Percentiles rank a stretch among this genome's conserved stretches.
Evolutionary conservation across 2,888 invertebrate genomes (phyloP).

Genomic region (Portevinia maculata): DNA sequence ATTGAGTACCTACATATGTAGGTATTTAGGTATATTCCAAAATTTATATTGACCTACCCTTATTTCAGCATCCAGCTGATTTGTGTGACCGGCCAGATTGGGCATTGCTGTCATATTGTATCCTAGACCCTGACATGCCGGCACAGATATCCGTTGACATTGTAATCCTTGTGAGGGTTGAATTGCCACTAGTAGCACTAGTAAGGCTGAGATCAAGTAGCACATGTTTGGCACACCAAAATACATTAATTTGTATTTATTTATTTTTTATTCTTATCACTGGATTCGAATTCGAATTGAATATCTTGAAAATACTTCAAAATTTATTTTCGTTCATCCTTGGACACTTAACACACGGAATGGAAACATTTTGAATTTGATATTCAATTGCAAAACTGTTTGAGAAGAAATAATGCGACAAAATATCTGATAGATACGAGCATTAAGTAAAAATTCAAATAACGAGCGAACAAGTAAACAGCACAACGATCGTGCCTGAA

Average conservation of each 20-base stretch:
- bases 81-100: constrained; percentile 91
- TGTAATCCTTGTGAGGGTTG: constrained; percentile 83
- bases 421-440: constrained; percentile 2
- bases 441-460: not conserved
- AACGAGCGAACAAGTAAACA: constrained; percentile 40
- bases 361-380: constrained; percentile 28
- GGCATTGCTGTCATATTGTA: constrained; percentile 95
- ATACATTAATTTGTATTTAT: constrained; percentile 44
- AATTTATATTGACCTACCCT: constrained; percentile 86
- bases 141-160: constrained; percentile 91
- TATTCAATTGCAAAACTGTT: constrained; percentile 8
- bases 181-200: constrained; percentile 38
- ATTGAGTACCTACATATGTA: not conserved
- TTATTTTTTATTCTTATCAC: constrained; percentile 6
- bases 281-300: not conserved
- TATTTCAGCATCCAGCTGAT: constrained; percentile 91
- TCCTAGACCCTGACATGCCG: constrained; percentile 91
- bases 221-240: constrained; percentile 45
- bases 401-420: not conserved
- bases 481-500: constrained; percentile 56
- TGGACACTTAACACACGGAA: constrained; percentile 15
- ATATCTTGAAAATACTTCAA: not conserved
- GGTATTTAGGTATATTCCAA: not conserved
- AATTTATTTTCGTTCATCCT: constrained; percentile 10
- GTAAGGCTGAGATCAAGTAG: constrained; percentile 22